phyloP scores from a whole-genome alignment of 2,888 invertebrate genomes.

The Drosophila pseudotakahashii region DNA sequence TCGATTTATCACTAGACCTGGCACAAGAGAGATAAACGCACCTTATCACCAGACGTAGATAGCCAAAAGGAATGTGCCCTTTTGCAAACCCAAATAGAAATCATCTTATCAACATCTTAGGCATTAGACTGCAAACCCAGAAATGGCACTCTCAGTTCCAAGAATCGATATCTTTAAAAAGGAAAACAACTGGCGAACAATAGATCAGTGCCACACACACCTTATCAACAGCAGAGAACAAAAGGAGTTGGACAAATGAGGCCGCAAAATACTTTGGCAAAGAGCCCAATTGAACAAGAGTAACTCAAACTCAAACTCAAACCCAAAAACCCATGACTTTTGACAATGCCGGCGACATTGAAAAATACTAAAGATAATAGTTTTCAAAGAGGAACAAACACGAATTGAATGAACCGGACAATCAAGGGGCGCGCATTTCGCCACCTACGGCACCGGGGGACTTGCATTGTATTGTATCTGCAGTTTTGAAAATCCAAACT shows the following conservation, averaged over 20 bases:
- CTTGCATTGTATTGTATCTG: conserved; percentile 6
- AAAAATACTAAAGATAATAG: conserved; percentile 41
- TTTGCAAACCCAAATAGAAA: conserved; percentile 57
- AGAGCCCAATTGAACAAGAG: conserved; percentile 60
- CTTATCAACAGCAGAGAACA: conserved; percentile 26
- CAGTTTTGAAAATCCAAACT: neutral
- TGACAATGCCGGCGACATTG: conserved; percentile 46
- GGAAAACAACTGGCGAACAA: conserved; percentile 9
- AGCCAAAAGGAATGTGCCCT: conserved; percentile 28
- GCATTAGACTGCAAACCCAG: neutral
- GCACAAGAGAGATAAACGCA: conserved; percentile 10
- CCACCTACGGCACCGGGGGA: conserved; percentile 59
- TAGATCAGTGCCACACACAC: conserved; percentile 11
- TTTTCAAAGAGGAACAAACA: conserved; percentile 59
- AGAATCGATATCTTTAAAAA: conserved; percentile 32
- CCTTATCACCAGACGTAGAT: conserved; percentile 4
- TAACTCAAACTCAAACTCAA: conserved; percentile 30
- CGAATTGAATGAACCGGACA: conserved; percentile 61
- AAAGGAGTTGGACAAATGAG: conserved; percentile 51
- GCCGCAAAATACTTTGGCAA: conserved; percentile 38
- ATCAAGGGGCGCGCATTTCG: conserved; percentile 45
- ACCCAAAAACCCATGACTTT: conserved; percentile 15
- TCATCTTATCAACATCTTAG: conserved; percentile 53
- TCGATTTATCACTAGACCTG: conserved; percentile 1
- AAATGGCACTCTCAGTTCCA: conserved; percentile 42